Conservation (phyloP, 2,113 vertebrate genomes). For the Amia ocellicauda region DNA sequence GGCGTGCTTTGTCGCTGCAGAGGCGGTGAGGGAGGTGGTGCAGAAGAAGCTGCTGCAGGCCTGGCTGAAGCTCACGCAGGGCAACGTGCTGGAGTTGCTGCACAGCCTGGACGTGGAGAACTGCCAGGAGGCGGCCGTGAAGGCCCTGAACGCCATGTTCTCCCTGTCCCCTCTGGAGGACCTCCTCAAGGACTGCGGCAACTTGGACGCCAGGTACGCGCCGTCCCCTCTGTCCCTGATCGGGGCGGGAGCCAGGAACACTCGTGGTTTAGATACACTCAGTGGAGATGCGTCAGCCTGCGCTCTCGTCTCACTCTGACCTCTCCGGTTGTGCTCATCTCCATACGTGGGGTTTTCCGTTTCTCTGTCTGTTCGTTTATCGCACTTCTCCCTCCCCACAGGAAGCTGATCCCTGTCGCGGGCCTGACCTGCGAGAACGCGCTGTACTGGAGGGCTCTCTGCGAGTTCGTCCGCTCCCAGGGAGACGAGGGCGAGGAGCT, state of each 20-base stretch:
- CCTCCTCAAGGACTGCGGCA: constrained; percentile 58
- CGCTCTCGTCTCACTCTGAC: too few species aligned
- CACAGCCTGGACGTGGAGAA: constrained; percentile 91
- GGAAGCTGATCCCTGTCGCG: constrained; percentile 80
- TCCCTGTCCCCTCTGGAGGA: constrained; percentile 60
- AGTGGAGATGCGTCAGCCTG: too few species aligned
- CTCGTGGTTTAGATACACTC: too few species aligned
- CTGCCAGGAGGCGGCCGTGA: constrained; percentile 75
- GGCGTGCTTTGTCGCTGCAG: too few species aligned
- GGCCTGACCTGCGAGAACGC: constrained; percentile 82
- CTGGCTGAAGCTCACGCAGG: constrained; percentile 77
- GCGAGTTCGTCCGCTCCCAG: constrained; percentile 83
- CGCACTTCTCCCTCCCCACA: too few species aligned
- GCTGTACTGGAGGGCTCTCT: constrained; percentile 84
- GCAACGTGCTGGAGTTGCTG: constrained; percentile 78
- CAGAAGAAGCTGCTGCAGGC: constrained; percentile 75
- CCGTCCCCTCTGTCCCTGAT: background rate
- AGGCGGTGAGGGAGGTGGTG: constrained; percentile 75
- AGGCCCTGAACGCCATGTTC: constrained; percentile 74
- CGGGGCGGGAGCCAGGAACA: too few species aligned
- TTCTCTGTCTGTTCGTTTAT: too few species aligned
- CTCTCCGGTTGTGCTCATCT: too few species aligned
- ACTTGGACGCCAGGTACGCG: constrained; percentile 72
- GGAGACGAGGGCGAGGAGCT: constrained; percentile 83
- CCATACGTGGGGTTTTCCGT: too few species aligned